Evolutionary conservation across 2,113 vertebrate genomes (phyloP).

Genomic region (Thomomys bottae): DNA sequence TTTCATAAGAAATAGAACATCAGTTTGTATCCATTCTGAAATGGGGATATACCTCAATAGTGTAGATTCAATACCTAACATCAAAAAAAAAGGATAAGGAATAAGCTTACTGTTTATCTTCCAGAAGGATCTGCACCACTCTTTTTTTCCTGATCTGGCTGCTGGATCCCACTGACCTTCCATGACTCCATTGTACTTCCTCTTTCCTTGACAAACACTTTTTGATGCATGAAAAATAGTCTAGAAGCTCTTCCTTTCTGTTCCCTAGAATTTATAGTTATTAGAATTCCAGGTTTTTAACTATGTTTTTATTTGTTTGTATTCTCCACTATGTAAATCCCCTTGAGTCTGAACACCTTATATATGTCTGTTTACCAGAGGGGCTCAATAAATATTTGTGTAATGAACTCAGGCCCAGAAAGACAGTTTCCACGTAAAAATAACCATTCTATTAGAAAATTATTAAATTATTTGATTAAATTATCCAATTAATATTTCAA

Average conservation of each 20-base stretch:
- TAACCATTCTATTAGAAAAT: conserved; percentile 13
- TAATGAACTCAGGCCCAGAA: background rate
- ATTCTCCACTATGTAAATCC: background rate
- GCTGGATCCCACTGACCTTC: background rate
- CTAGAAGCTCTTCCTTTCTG: background rate
- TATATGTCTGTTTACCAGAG: background rate
- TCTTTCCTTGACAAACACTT: background rate
- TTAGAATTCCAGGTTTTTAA: background rate
- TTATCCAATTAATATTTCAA: background rate
- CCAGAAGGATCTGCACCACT: background rate
- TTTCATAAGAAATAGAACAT: background rate
- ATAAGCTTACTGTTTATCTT: background rate
- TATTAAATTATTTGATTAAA: no score
- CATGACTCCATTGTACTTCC: background rate
- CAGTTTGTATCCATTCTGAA: background rate
- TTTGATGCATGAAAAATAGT: background rate
- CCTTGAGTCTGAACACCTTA: background rate
- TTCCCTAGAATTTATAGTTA: background rate
- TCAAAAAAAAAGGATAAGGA: background rate
- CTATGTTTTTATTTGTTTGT: background rate
- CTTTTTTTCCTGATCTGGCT: conserved; percentile 3
- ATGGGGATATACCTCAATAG: background rate
- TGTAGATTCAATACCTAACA: background rate
- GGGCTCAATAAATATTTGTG: conserved; percentile 25
- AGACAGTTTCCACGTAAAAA: conserved; percentile 23